These are phyloP conservation scores for Philaethria dido DNA, from an alignment of 2,888 invertebrate species.

Conservation along the genomic window DNA sequence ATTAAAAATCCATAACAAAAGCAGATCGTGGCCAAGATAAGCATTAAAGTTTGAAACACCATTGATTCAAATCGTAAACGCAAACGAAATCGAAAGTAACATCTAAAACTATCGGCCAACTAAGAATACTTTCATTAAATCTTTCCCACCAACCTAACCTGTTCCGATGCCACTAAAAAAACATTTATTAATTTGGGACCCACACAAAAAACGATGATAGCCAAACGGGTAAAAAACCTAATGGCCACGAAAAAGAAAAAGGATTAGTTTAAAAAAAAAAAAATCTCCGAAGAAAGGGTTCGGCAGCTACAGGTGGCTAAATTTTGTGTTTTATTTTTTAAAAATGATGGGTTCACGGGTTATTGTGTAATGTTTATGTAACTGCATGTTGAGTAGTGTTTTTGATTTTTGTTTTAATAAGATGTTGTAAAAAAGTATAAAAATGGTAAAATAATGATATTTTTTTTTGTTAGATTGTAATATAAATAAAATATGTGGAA, in stretches of 20 bases:
- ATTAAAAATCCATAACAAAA: constrained; percentile 30
- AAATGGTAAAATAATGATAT: too few species aligned
- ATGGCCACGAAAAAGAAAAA: constrained; percentile 78
- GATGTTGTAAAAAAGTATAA: too few species aligned
- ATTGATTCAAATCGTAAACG: constrained; percentile 28
- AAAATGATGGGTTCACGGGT: constrained; percentile 7
- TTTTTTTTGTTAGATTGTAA: too few species aligned
- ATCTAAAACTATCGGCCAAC: constrained; percentile 57
- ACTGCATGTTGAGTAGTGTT: background rate
- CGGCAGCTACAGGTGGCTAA: constrained; percentile 66
- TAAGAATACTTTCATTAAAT: constrained; percentile 79
- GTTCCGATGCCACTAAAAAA: constrained; percentile 72
- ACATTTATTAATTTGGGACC: constrained; percentile 82
- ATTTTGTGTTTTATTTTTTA: constrained; percentile 41
- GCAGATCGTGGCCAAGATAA: constrained; percentile 36
- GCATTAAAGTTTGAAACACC: constrained; percentile 13
- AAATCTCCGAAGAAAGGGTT: constrained; percentile 72
- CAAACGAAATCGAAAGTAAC: constrained; percentile 73
- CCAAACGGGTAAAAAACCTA: constrained; percentile 76
- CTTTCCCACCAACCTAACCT: constrained; percentile 74
- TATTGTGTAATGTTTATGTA: constrained; percentile 15
- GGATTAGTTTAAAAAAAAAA: constrained; percentile 63
- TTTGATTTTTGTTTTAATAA: too few species aligned
- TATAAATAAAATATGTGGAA: too few species aligned
- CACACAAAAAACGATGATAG: constrained; percentile 80